A percentile compares a stretch with the other conserved stretches of the same genome.
These are phyloP conservation scores for Anolis carolinensis DNA, from an alignment of 2,113 vertebrate species.

Conservation along the genomic window DNA sequence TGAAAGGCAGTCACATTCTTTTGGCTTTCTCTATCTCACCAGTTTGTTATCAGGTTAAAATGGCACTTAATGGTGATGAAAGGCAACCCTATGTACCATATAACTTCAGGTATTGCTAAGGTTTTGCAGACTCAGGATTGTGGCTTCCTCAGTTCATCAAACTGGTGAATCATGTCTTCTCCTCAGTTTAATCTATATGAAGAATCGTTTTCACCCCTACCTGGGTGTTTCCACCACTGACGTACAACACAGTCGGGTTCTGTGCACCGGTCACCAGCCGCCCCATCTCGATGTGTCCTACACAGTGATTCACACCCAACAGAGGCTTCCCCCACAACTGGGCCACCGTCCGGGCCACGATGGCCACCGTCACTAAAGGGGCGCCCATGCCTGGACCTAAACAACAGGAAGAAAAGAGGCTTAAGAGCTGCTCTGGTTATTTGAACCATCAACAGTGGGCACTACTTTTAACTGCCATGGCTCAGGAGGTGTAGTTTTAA, in stretches of 20 bases:
- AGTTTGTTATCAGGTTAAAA: background rate
- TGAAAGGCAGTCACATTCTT: too few relatives aligned
- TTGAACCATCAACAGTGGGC: too few relatives aligned
- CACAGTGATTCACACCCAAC: constrained; percentile 90
- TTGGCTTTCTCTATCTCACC: too few relatives aligned
- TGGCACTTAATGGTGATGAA: background rate
- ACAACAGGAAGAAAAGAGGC: background rate
- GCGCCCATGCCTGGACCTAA: constrained; percentile 93
- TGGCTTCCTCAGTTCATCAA: too few relatives aligned
- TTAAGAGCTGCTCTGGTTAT: too few relatives aligned
- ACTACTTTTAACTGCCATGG: too few relatives aligned
- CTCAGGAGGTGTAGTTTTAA: too few relatives aligned
- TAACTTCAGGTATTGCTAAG: background rate
- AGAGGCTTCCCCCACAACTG: constrained; percentile 90
- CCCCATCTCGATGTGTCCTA: constrained; percentile 95
- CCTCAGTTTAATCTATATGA: too few relatives aligned
- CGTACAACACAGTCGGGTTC: constrained; percentile 90
- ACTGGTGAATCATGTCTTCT: too few relatives aligned
- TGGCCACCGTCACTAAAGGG: constrained; percentile 82
- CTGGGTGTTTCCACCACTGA: constrained; percentile 94
- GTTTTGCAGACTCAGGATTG: too few relatives aligned
- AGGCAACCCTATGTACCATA: background rate
- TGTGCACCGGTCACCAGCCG: constrained; percentile 85
- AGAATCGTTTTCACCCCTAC: constrained; percentile 58
- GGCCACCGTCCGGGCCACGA: constrained; percentile 88